A percentile compares a stretch with the other conserved stretches of the same genome.
Conservation (phyloP, 2,113 vertebrate genomes). For the Callipepla californica region DNA sequence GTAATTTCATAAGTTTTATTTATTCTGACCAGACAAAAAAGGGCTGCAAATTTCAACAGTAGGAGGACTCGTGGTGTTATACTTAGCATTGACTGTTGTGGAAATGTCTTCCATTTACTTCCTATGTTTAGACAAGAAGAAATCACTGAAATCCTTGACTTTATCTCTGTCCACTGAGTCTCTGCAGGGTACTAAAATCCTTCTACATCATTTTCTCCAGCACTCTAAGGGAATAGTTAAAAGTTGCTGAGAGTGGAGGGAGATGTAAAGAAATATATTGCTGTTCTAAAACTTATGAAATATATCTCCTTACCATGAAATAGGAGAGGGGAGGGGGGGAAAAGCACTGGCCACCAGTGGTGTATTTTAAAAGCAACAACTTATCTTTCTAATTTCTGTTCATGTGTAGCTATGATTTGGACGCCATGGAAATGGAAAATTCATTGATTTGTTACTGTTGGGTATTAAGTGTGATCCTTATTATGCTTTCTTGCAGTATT, state of each 20-base stretch:
- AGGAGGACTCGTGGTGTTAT: neutral
- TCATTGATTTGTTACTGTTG: neutral
- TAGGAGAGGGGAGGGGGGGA: rapidly evolving
- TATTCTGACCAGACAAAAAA: neutral
- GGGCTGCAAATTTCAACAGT: neutral
- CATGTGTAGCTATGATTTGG: neutral
- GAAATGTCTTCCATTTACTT: neutral
- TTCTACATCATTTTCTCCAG: neutral
- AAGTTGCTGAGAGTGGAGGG: neutral
- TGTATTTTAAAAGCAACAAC: neutral
- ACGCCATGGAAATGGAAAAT: neutral
- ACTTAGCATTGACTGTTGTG: neutral
- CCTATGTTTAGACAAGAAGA: neutral
- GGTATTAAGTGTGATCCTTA: neutral
- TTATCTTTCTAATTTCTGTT: neutral
- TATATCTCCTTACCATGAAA: neutral
- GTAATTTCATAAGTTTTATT: neutral
- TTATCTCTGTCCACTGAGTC: neutral
- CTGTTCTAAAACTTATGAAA: no score
- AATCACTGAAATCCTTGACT: neutral
- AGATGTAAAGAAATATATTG: neutral
- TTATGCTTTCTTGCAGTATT: neutral
- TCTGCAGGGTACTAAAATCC: neutral
- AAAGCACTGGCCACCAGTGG: neutral
- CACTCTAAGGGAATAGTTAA: neutral